Evolutionary conservation across 2,797 vertebrate species (phyloP), one percentile per base, ranked within the genome.

Genomic region (Lagorchestes hirsutus): DNA sequence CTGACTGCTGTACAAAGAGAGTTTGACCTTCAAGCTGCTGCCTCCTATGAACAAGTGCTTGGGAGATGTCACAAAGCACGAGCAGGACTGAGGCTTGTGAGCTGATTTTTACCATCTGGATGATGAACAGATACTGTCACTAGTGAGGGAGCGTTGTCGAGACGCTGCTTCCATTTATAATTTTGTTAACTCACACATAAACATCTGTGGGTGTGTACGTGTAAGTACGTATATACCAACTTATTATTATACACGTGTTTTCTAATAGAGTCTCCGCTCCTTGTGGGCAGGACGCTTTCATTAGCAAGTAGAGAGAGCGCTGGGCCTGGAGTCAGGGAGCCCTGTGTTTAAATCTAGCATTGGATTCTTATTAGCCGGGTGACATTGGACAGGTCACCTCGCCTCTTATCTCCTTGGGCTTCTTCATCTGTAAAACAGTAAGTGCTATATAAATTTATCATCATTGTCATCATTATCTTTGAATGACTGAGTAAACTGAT

Each of bases 161-260:
- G 54, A 90, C 14, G 82, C n/a, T 92, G 93, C 50, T 93, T 50
- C 67, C 58, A 95, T 57, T 95, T 94, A 82, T 54, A 6, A 94
- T 94, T 92, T 90, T 92, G 28, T 11, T 58, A 92, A 62, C 31
- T 90, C 24, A 92, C 90, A 87, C 1, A 46, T 59, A 90, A 95
- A 59, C 0, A 27, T 56, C 3, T 91, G 74, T 54, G 13, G n/a
- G 62, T 34, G 24, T 34, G 24, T n/a, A n/a, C n/a, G 34, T 67
- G 14, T 59, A 59, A 58, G 29, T 59, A 31, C 31, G 58, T 67
- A n/a, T 62, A 34, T 31, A 13, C 34, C 28, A 67, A 67, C 31
- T 16, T n/a, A n/a, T n/a, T 34, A 67, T 62, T 62, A 34, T 34
- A 34, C 11, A 2, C 34, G 11, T 34, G 59, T 62, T 62, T 34